A percentile compares a stretch with the other conserved stretches of the same genome.
phyloP scores from a whole-genome alignment of 2,113 vertebrate species.

The Catharus minimus region DNA sequence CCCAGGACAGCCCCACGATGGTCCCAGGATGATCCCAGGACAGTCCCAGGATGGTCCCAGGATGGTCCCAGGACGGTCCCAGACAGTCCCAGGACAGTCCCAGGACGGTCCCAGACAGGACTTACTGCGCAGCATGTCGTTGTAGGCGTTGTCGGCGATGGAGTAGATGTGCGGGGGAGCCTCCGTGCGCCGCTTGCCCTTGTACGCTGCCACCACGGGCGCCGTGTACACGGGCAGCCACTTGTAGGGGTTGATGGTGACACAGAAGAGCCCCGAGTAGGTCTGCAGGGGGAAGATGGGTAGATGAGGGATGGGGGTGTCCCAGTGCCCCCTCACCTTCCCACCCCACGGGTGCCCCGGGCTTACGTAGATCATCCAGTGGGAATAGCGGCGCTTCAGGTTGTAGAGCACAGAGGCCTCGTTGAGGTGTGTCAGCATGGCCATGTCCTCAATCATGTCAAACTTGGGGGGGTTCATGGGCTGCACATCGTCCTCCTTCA shows the following conservation, averaged over 20 bases:
- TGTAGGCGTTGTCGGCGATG: conserved; percentile 91
- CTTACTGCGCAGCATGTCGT: conserved; percentile 92
- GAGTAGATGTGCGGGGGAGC: conserved; percentile 89
- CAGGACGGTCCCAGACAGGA: not conserved
- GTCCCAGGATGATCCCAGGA: too few species aligned
- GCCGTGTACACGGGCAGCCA: conserved; percentile 92
- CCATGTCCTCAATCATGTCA: conserved; percentile 94
- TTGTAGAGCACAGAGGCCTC: conserved; percentile 88
- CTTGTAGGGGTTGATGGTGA: conserved; percentile 95
- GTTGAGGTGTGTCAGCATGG: conserved; percentile 93
- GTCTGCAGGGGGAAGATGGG: conserved; percentile 73
- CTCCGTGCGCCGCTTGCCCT: conserved; percentile 89
- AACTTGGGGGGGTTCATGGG: conserved; percentile 93
- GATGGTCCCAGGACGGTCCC: too few species aligned
- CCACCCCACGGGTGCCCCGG: rapidly evolving
- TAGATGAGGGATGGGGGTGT: rapidly evolving
- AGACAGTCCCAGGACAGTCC: too few species aligned
- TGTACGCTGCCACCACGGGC: conserved; percentile 86
- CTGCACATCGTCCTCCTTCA: conserved; percentile 86
- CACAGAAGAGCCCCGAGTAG: conserved; percentile 94
- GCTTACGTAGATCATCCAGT: conserved; percentile 96
- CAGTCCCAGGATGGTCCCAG: too few species aligned
- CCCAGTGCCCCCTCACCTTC: rapidly evolving
- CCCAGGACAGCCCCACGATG: too few species aligned
- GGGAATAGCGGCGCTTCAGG: conserved; percentile 84